These are phyloP conservation scores for Poeciliopsis gracilis DNA, from an alignment of 2,797 vertebrate species.

Conservation along the genomic window DNA sequence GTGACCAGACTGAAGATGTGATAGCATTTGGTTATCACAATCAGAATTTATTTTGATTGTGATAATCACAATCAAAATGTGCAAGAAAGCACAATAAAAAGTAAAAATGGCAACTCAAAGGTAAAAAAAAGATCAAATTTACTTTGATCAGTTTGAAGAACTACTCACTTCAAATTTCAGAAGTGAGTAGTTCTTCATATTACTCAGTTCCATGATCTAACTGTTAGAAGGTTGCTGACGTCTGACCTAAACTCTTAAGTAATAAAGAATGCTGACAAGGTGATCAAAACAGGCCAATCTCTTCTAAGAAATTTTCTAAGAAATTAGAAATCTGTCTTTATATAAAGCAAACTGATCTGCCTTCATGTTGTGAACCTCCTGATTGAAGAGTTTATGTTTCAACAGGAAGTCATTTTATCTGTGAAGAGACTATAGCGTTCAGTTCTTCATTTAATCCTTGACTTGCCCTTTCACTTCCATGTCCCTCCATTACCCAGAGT, in stretches of 20 bases:
- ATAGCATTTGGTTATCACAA: no score
- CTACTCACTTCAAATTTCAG: no score
- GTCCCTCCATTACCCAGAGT: slow-evolving; percentile 83
- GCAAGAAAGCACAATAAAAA: no score
- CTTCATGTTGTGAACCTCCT: neutral
- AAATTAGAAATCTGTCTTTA: neutral
- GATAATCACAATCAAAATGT: no score
- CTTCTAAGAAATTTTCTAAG: no score
- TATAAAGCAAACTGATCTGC: neutral
- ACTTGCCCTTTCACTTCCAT: slow-evolving; percentile 49
- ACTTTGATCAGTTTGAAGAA: no score
- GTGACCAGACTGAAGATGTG: neutral
- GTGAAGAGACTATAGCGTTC: slow-evolving; percentile 13
- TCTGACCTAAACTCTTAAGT: neutral
- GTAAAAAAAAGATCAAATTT: no score
- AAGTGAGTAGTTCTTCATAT: neutral
- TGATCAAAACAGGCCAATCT: neutral
- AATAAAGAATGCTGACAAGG: neutral
- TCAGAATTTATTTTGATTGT: no score
- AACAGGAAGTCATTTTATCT: slow-evolving; percentile 7
- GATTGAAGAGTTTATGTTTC: neutral
- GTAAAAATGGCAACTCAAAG: no score
- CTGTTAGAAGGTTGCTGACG: neutral
- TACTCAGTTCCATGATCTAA: neutral
- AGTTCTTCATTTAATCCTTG: slow-evolving; percentile 48